Percentiles rank a stretch among this genome's conserved stretches.
Conservation (phyloP, 2,113 vertebrate genomes). For the Turnix velox region DNA sequence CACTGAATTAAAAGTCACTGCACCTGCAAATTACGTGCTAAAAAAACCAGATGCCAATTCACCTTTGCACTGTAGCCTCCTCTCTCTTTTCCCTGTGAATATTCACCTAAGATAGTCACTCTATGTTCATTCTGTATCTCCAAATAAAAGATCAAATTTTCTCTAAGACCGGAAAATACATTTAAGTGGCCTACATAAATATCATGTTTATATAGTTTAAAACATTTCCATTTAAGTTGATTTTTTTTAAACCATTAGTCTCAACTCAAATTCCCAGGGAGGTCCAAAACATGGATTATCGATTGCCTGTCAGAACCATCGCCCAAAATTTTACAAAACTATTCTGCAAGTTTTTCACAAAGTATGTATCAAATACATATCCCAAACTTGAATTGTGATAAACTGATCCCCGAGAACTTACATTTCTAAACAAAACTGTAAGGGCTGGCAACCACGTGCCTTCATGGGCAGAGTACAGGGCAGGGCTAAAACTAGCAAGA, state of each 20-base stretch:
- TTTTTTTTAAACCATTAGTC: not conserved
- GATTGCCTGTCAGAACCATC: not conserved
- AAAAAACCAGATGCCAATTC: not conserved
- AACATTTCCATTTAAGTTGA: accelerated
- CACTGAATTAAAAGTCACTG: not conserved
- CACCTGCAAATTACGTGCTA: not conserved
- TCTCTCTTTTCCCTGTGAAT: not conserved
- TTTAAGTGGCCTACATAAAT: not conserved
- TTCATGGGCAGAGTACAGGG: not conserved
- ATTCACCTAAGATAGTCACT: not conserved
- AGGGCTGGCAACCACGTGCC: not conserved
- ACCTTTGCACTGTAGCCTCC: not conserved
- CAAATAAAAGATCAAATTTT: not conserved
- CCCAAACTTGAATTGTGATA: not conserved
- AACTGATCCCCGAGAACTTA: not conserved
- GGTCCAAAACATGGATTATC: not conserved
- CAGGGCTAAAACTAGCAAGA: not conserved
- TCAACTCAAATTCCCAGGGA: accelerated
- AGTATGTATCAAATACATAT: not conserved
- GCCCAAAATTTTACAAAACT: not conserved
- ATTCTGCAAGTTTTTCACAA: not conserved
- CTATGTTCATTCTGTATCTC: not conserved
- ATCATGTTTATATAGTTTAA: not conserved
- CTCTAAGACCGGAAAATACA: not conserved
- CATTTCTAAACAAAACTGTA: not conserved